Percentiles rank a stretch among this genome's conserved stretches.
These are phyloP conservation scores for Amphimallon solstitiale DNA, from an alignment of 2,888 invertebrate genomes.

Conservation along the genomic window DNA sequence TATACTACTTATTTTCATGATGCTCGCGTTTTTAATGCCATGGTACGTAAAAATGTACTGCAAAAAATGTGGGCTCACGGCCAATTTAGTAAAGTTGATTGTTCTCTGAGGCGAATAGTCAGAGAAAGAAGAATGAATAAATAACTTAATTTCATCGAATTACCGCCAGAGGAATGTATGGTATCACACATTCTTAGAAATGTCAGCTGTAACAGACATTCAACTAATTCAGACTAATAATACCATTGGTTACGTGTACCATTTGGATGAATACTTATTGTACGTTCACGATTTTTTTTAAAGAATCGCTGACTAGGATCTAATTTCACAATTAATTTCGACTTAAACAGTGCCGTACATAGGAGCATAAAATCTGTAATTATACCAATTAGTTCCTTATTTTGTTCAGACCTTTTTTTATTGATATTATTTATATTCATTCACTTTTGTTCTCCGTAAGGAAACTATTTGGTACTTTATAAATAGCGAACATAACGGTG, in stretches of 20 bases:
- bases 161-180: neutral
- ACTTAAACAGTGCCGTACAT: no score
- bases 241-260: constrained; percentile 7
- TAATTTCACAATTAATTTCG: neutral
- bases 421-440: no score
- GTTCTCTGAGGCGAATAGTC: neutral
- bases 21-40: no score
- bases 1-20: neutral
- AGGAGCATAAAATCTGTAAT: neutral
- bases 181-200: no score
- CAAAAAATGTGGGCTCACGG: neutral
- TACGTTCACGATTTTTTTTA: neutral
- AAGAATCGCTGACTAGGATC: neutral
- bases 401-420: neutral
- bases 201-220: no score
- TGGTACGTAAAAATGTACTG: neutral
- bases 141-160: constrained; percentile 1
- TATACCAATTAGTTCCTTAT: constrained; percentile 1
- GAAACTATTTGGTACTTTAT: no score
- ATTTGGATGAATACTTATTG: neutral
- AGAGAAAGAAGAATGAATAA: neutral
- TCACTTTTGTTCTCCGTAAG: no score
- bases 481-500: no score
- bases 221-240: neutral
- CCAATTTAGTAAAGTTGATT: neutral